Evolutionary conservation across 1,140 invertebrate species (phyloP).

Genomic region (Phortica variegata): DNA sequence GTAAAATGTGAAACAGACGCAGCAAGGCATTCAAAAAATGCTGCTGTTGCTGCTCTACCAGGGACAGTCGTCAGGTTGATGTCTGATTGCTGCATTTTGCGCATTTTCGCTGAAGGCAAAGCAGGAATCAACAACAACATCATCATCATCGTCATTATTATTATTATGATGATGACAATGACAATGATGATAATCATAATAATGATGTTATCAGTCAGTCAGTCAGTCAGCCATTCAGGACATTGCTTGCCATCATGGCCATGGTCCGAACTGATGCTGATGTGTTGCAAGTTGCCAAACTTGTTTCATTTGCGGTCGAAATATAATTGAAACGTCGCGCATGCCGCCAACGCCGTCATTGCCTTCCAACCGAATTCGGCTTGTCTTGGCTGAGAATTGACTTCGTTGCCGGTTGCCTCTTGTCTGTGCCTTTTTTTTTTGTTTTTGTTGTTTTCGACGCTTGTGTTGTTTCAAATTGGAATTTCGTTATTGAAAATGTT

Average conservation of each 20-base stretch:
- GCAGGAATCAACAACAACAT: too few species aligned
- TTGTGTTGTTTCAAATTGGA: constrained; percentile 20
- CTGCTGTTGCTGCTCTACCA: too few species aligned
- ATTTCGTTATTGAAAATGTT: constrained; percentile 53
- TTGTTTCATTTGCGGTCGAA: constrained; percentile 52
- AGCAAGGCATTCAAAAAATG: too few species aligned
- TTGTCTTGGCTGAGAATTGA: background rate
- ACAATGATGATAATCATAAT: too few species aligned
- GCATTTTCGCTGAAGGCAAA: too few species aligned
- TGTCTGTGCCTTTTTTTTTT: constrained; percentile 23
- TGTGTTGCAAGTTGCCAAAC: constrained; percentile 51
- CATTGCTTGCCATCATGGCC: constrained; percentile 2
- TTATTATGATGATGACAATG: too few species aligned
- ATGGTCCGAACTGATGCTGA: constrained; percentile 44
- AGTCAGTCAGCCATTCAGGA: constrained; percentile 24
- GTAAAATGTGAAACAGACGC: too few species aligned
- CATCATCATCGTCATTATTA: too few species aligned
- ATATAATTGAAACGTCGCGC: constrained; percentile 43
- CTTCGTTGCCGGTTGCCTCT: background rate
- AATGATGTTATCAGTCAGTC: too few species aligned
- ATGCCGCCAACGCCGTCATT: constrained; percentile 15
- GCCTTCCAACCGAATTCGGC: constrained; percentile 2
- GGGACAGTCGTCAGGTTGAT: too few species aligned
- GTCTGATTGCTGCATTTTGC: too few species aligned
- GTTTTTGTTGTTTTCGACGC: constrained; percentile 1